Conservation (phyloP, 2,113 vertebrate genomes). For the Brienomyrus longianalis region DNA sequence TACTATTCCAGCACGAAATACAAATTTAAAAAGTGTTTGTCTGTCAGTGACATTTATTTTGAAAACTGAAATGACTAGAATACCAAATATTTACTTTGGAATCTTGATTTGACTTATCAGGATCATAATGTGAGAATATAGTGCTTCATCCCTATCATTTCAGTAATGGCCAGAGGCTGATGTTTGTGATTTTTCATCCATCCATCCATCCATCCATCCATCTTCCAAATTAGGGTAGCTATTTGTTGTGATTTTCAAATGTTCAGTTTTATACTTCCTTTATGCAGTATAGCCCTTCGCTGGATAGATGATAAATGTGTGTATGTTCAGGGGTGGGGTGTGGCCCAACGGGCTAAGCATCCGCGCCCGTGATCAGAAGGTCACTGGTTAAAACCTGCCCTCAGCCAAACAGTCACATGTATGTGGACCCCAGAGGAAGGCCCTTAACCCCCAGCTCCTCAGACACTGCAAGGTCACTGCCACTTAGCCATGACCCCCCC, state of each 20-base stretch:
- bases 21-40: background rate
- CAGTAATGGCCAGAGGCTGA: background rate
- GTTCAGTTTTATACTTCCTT: background rate
- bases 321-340: background rate
- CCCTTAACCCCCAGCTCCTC: background rate
- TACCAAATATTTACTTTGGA: background rate
- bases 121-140: background rate
- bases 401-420: background rate
- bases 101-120: background rate
- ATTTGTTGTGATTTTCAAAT: background rate
- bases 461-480: background rate
- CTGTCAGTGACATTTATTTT: background rate
- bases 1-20: background rate
- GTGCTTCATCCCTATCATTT: background rate
- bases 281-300: background rate
- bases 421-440: background rate
- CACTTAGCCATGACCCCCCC: background rate
- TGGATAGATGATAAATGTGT: background rate
- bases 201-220: background rate
- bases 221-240: background rate
- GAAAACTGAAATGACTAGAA: background rate
- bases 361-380: background rate
- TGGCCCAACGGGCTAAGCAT: background rate
- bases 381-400: background rate
- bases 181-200: background rate